Base-by-base conservation (phyloP, 2,797 vertebrate species). In the Phataginus tetradactyla region DNA sequence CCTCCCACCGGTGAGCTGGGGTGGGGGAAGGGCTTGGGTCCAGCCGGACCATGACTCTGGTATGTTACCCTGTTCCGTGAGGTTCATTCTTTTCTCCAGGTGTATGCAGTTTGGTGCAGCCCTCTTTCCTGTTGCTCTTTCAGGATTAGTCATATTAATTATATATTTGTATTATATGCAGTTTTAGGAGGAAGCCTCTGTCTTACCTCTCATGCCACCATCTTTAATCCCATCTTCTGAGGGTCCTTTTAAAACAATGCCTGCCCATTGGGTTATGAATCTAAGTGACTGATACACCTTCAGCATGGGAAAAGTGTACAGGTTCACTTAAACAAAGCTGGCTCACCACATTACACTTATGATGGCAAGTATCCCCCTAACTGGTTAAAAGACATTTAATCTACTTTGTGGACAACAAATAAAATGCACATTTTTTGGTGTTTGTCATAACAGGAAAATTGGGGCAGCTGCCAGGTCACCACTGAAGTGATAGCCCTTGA, bases 321-420 rank as follows among this genome's bases (percentile, higher is more conserved):
- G 37, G n/a, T 72, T 86, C 27, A 25, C 53, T 51, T n/a, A 77
- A 53, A 53, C 77, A 69, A 75, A 83, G 74, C 37, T 77, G 53
- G 21, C 74, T 80, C 29, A 49, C 20, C n/a, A 15, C 3, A 0
- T 74, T 53, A 25, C 59, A 39, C 53, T 63, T 37, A 39, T 55
- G 75, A 68, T 90, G 74, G 5, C n/a, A 55, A 78, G 81, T 71
- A 64, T 37, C 86, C 57, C 55, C 27, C 39, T 79, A 69, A 86
- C 15, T 87, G 66, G 39, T 83, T 88, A 71, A 96, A 91, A 87
- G 55, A 49, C 32, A 29, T 42, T 64, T 91, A 37, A 74, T 68
- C 39, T 75, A 75, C 53, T 80, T 45, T 57, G 49, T 51, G 81
- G 83, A 91, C 68, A 88, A 59, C 42, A 88, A 93, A 79, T 11